These are phyloP conservation scores for Pycnonotus jocosus DNA, from an alignment of 2,113 vertebrate genomes.

Conservation along the genomic window DNA sequence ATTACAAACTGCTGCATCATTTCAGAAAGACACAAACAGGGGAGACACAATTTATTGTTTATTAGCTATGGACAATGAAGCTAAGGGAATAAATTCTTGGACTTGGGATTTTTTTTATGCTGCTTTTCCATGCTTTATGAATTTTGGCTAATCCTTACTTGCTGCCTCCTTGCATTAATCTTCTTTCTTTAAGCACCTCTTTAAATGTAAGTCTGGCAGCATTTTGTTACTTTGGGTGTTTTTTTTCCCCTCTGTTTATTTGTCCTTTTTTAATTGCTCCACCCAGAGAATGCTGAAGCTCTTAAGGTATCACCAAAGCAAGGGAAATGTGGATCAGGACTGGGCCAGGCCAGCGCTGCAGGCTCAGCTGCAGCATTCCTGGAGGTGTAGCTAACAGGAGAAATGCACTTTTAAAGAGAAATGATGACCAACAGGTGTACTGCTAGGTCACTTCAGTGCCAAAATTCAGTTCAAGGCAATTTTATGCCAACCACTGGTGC, in stretches of 20 bases:
- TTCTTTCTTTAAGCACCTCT: neutral
- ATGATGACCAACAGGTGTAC: neutral
- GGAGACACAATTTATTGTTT: neutral
- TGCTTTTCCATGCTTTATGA: neutral
- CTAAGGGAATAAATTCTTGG: neutral
- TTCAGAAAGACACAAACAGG: neutral
- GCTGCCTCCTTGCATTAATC: neutral
- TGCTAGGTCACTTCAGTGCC: neutral
- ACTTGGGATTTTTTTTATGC: neutral
- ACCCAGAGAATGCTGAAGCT: neutral
- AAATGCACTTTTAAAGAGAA: neutral
- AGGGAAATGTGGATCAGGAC: neutral
- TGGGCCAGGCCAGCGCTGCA: neutral
- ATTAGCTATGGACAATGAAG: neutral
- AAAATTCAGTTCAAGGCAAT: neutral
- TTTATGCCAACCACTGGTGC: neutral
- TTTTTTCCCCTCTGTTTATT: neutral
- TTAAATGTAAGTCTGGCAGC: neutral
- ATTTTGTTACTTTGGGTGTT: neutral
- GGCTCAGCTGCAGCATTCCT: neutral
- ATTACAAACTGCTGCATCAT: neutral
- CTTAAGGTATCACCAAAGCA: neutral
- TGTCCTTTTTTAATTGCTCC: neutral
- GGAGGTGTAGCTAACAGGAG: neutral
- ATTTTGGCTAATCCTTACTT: neutral